phyloP scores from a whole-genome alignment of 2,888 invertebrate species.

The Danaus chrysippus region DNA sequence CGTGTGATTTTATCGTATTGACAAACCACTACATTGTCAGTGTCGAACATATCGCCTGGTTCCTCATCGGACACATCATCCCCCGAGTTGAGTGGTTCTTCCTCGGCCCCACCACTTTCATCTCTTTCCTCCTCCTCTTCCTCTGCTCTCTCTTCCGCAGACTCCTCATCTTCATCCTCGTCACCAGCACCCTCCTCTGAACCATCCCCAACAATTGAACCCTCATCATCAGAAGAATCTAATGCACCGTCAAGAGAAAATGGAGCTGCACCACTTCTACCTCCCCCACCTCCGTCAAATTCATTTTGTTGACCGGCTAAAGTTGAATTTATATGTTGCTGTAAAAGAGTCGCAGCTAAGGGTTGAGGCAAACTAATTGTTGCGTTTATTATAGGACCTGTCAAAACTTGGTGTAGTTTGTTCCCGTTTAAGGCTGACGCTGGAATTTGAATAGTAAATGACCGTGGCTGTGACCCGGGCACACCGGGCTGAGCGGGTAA shows the following conservation, averaged over 20 bases:
- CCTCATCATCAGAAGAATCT: constrained; percentile 87
- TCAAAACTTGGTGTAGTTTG: constrained; percentile 84
- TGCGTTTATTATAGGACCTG: constrained; percentile 93
- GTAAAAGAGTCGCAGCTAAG: constrained; percentile 89
- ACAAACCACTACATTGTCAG: constrained; percentile 99
- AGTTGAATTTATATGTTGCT: constrained; percentile 92
- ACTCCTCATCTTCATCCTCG: constrained; percentile 88
- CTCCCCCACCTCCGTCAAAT: constrained; percentile 72
- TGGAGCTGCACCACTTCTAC: constrained; percentile 64
- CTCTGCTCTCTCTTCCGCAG: constrained; percentile 82
- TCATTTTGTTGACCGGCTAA: constrained; percentile 76
- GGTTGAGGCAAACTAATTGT: constrained; percentile 92
- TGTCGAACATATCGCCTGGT: constrained; percentile 96
- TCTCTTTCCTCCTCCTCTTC: constrained; percentile 85
- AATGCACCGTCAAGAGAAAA: constrained; percentile 81
- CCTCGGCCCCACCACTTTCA: constrained; percentile 81
- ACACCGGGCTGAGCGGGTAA: constrained; percentile 88
- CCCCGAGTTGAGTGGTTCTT: constrained; percentile 97
- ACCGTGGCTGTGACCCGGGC: constrained; percentile 83
- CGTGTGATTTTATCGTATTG: constrained; percentile 99
- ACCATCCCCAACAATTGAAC: constrained; percentile 78
- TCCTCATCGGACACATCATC: constrained; percentile 99
- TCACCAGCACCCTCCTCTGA: constrained; percentile 85
- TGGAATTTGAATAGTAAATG: constrained; percentile 94
- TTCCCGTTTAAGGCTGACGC: constrained; percentile 89